Conservation (phyloP, 92 coral and sea anemone species). For the Actinernus sp. region DNA sequence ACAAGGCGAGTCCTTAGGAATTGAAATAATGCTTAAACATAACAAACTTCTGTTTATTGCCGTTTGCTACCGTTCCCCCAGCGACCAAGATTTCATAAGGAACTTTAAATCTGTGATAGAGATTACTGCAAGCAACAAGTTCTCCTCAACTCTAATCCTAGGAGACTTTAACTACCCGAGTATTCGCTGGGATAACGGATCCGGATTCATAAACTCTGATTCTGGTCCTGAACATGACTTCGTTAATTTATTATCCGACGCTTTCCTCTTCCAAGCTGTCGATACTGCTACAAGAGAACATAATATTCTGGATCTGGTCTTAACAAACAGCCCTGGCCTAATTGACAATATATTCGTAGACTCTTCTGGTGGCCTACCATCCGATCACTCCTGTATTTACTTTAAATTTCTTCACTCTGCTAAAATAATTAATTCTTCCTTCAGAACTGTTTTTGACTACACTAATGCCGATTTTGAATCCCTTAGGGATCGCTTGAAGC, state of each 20-base stretch:
- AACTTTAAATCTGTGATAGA: not conserved
- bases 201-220: not conserved
- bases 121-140: not conserved
- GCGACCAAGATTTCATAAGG: not conserved
- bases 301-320: not conserved
- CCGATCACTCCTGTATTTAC: no score
- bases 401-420: no score
- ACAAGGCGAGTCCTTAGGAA: not conserved
- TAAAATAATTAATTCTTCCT: not conserved
- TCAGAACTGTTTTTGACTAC: not conserved
- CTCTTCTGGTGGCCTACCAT: no score
- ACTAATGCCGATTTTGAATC: no score
- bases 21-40: not conserved
- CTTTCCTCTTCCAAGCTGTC: not conserved
- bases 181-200: not conserved
- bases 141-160: not conserved
- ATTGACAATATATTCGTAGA: no score
- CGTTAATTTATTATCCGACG: not conserved
- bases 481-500: not conserved
- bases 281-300: not conserved
- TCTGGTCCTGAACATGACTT: no score
- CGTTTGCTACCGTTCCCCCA: not conserved
- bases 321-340: no score
- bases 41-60: not conserved
- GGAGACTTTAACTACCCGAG: not conserved